These are phyloP conservation scores for Podarcis raffonei DNA, from an alignment of 2,113 vertebrate genomes.

Conservation along the genomic window DNA sequence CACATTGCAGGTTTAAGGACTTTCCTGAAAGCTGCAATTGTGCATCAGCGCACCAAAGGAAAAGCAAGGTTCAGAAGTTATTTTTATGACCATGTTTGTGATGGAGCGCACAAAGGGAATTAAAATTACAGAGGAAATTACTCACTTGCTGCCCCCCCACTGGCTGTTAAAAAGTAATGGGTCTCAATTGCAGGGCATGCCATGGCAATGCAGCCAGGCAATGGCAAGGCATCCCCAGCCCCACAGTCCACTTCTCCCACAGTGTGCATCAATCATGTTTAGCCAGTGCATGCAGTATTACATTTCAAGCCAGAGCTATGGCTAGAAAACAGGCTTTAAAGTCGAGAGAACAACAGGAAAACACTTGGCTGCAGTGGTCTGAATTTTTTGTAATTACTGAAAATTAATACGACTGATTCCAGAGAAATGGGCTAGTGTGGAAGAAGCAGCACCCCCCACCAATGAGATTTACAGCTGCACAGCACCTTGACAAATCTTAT, in stretches of 20 bases:
- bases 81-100: not conserved
- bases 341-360: not conserved
- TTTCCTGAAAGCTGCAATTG: too few relatives aligned
- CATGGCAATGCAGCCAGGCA: not conserved
- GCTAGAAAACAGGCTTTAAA: not conserved
- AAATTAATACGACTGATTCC: not conserved
- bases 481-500: too few relatives aligned
- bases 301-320: not conserved
- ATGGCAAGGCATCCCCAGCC: not conserved
- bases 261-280: too few relatives aligned
- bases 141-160: not conserved
- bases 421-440: not conserved
- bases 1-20: too few relatives aligned
- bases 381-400: not conserved
- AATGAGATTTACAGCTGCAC: too few relatives aligned
- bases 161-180: not conserved
- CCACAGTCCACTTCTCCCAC: not conserved
- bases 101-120: not conserved
- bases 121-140: not conserved
- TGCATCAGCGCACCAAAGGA: too few relatives aligned
- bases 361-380: not conserved
- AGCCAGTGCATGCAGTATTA: not conserved
- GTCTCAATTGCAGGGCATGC: not conserved
- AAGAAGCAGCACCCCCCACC: too few relatives aligned
- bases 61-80: too few relatives aligned